These are phyloP conservation scores for Lasioglossum baleicum DNA, from an alignment of 1,140 invertebrate species.

Conservation along the genomic window DNA sequence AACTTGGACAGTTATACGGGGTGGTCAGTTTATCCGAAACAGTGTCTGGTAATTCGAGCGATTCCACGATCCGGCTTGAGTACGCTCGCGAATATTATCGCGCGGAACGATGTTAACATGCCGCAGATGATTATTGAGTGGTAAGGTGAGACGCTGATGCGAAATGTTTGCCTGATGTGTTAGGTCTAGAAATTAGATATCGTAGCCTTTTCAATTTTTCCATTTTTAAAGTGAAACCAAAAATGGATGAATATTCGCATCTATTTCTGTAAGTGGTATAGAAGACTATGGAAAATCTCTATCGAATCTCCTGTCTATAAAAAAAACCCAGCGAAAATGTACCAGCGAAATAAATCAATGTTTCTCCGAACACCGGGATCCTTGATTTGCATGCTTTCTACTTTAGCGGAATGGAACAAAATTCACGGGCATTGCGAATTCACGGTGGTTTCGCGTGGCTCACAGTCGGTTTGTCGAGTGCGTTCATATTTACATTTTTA, in stretches of 20 bases:
- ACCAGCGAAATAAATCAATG: not conserved
- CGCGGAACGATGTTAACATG: not conserved
- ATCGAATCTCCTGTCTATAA: no score
- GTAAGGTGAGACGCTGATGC: not conserved
- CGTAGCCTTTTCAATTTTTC: no score
- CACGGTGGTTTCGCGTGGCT: not conserved
- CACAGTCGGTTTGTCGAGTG: not conserved
- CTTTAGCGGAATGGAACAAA: not conserved
- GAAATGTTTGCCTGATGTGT: no score
- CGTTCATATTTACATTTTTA: not conserved
- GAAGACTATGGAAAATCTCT: no score
- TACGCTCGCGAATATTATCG: not conserved
- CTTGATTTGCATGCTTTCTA: not conserved
- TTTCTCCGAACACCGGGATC: not conserved
- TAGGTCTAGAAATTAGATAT: no score
- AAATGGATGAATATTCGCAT: no score
- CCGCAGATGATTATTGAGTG: not conserved
- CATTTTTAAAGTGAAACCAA: no score
- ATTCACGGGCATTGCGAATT: not conserved
- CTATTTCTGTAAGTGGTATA: no score
- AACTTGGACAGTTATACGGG: constrained; percentile 56
- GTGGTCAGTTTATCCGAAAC: constrained; percentile 36
- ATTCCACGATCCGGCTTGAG: not conserved
- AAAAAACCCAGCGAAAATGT: no score
- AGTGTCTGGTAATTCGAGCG: constrained; percentile 27